Evolutionary conservation across 2,797 vertebrate species (phyloP), one percentile per base, ranked within the genome.

Genomic region (Prionace glauca): DNA sequence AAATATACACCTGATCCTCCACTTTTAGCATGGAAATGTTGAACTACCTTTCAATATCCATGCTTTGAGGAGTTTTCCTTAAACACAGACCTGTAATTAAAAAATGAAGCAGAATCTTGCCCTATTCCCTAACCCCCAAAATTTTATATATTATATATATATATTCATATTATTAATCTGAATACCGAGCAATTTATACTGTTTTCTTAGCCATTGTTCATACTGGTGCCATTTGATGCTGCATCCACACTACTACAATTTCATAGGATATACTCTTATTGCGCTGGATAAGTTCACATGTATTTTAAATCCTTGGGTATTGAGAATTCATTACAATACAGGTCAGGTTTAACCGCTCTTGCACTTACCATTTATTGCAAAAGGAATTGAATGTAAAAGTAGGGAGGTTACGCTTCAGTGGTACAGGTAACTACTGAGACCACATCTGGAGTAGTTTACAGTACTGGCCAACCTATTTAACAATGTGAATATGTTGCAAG

Each of bases 41-140:
- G 93, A 95, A 95, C 71, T 56, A 95, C 50, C 3, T 74, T 92
- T 92, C 90, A 92, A 92, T 92, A 67, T n/a, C 93, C 93, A 72
- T 95, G 67, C 93, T 74, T 74, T 10, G 45, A 56, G 71, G 7
- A 1, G 56, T 74, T 92, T 69, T 74, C 29, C 50, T 72, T 94
- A 29, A 56, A 94, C 45, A 90, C 36, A 92, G 90, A 92, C 90
- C 90, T 92, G 90, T 22, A 92, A 92, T 69, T 69, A 92, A 92
- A 92, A 77, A 69, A 41, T 92, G 62, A 69, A 92, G 65, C 65
- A 92, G 5, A 41, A 7, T 22, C 88, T 20, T 69, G 50, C n/a
- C 90, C 90, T 69, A 69, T 26, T 24, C 32, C 62, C 90, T 41
- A 69, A 67, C 62, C 62, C 62, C 10, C 56, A 92, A 69, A 24